A percentile compares a stretch with the other conserved stretches of the same genome.
These are phyloP conservation scores for Zele albiditarsus DNA, from an alignment of 2,888 invertebrate species.

Conservation along the genomic window DNA sequence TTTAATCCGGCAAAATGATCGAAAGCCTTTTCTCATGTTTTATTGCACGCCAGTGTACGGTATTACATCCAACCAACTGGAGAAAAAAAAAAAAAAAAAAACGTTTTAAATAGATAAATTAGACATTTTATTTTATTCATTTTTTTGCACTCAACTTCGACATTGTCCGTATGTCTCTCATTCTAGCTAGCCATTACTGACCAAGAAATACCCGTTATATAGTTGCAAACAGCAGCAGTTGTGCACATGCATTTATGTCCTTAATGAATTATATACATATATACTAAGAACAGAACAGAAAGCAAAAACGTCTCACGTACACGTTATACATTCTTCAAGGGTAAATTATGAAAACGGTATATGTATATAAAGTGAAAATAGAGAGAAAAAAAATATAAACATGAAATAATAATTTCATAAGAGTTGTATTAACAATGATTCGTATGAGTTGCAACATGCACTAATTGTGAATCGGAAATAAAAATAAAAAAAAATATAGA, in stretches of 20 bases:
- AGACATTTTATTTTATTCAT: conserved; percentile 1
- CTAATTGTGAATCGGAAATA: conserved; percentile 1
- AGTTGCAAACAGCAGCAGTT: conserved; percentile 4
- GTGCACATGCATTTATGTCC: background rate
- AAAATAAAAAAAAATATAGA: background rate
- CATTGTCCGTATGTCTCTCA: conserved; percentile 12
- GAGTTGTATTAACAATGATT: background rate
- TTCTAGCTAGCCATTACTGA: background rate
- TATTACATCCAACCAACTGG: background rate
- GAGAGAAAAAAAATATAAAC: background rate
- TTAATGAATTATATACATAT: conserved; percentile 4
- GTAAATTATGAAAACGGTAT: conserved; percentile 7
- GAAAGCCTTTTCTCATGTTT: conserved; percentile 28
- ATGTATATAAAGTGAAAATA: background rate
- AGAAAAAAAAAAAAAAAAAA: background rate
- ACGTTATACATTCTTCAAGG: conserved; percentile 11
- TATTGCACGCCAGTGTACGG: conserved; percentile 7
- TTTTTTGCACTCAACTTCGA: conserved; percentile 2
- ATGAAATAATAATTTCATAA: conserved; percentile 4
- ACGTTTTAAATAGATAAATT: conserved; percentile 10
- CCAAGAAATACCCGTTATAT: conserved; percentile 15
- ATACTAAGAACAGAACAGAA: background rate
- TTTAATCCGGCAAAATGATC: conserved; percentile 34
- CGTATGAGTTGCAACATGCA: background rate
- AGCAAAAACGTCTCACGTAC: conserved; percentile 9